Evolutionary conservation across 35 echinoderm and acorn worm genomes (phyloP).

Genomic region (Heliocidaris erythrogramma): DNA sequence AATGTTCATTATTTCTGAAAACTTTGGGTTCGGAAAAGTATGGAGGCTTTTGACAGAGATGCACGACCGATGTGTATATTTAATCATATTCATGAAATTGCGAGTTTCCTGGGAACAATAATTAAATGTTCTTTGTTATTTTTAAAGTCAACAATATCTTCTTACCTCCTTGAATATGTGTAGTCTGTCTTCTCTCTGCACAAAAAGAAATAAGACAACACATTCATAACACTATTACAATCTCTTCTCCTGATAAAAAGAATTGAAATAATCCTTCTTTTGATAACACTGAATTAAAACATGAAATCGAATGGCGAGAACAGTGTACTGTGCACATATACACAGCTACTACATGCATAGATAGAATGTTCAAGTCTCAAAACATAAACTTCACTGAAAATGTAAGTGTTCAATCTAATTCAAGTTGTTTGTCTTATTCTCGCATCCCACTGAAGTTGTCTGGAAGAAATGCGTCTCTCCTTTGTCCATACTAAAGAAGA

Average conservation of each 20-base stretch:
- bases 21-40: too few species aligned
- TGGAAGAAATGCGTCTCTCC: too few species aligned
- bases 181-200: slow-evolving; percentile 85
- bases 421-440: too few species aligned
- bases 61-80: too few species aligned
- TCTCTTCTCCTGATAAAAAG: background rate
- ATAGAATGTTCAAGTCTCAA: background rate
- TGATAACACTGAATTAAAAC: background rate
- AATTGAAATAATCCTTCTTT: background rate
- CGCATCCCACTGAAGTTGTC: too few species aligned
- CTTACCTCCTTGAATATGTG: slow-evolving; percentile 76
- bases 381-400: background rate
- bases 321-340: background rate
- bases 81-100: background rate
- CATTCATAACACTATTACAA: background rate
- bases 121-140: background rate
- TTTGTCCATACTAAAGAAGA: too few species aligned
- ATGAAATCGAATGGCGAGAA: background rate
- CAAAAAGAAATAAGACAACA: slow-evolving; percentile 23
- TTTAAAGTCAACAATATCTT: background rate
- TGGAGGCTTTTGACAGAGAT: too few species aligned
- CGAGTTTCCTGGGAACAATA: background rate
- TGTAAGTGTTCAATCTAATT: background rate
- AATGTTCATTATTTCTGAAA: too few species aligned
- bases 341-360: background rate